These are phyloP conservation scores for Eulemur albifrons DNA, from an alignment of 2,797 vertebrate genomes.

Conservation along the genomic window DNA sequence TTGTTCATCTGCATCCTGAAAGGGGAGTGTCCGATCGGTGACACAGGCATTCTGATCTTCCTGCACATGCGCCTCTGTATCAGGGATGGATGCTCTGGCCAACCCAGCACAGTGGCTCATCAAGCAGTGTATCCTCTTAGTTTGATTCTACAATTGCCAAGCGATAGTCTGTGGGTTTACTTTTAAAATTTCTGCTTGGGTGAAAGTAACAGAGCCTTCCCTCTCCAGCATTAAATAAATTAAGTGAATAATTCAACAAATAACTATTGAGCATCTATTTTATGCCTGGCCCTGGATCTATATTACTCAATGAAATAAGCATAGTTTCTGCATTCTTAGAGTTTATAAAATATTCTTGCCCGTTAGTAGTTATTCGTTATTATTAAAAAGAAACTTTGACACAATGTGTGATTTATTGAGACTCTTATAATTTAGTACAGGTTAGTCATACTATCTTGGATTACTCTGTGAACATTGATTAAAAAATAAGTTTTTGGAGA, in stretches of 20 bases:
- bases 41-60: background rate
- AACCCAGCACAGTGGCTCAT: background rate
- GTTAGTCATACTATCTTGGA: background rate
- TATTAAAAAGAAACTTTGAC: background rate
- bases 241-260: background rate
- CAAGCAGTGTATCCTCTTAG: background rate
- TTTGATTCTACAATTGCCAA: background rate
- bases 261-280: background rate
- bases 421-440: background rate
- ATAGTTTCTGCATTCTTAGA: background rate
- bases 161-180: background rate
- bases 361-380: background rate
- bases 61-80: accelerated
- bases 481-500: background rate
- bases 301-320: background rate
- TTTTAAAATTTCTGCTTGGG: background rate
- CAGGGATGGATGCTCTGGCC: background rate
- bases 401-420: background rate
- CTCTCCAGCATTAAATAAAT: background rate
- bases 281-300: background rate
- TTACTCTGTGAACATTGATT: background rate
- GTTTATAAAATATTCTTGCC: background rate
- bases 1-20: background rate
- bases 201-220: background rate
- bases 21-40: background rate